Evolutionary conservation across 2,888 invertebrate species (phyloP), one percentile per base, ranked within the genome.

Genomic region (Chloroclysta siterata): DNA sequence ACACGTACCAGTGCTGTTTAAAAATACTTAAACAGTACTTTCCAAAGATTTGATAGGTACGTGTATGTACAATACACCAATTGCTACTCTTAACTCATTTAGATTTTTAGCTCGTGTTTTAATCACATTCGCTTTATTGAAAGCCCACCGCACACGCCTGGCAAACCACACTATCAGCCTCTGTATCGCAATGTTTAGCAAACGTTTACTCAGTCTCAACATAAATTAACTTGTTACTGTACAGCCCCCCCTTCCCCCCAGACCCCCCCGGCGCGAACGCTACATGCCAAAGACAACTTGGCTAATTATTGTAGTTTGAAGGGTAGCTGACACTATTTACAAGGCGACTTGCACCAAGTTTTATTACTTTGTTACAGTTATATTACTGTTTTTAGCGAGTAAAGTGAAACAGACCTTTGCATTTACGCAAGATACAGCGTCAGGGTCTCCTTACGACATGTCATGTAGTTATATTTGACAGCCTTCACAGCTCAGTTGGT

Each of bases 151-250:
- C 46, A 50, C 56, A 14, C 55, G 55, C 22, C 41, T 48, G 48
- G 22, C 59, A 46, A 53, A 47, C 64, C 56, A 22, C 56, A 59
- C 53, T 50, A 57, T 57, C 56, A 58, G 53, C 61, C 52, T 7
- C 60, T 51, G 61, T 65, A 62, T 65, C 61, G 48, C 47, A 53
- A 36, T 39, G 44, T 48, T 62, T 58, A 53, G 71, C 74, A 73
- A 79, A 78, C 76, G 75, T 84, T 84, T 81, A 75, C 78, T 75
- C 68, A 78, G 80, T 75, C 77, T 77, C 77, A 76, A 79, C 80
- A 77, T 77, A 81, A 83, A 85, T 85, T 84, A 85, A 81, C 84
- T 82, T 82, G 83, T 83, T 81, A 77, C 65, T 22, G 59, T 17
- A 8, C 36, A 6, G 3, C 8, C 33, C 33, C 33, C 33, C 60